Base-by-base conservation (phyloP, 2,113 vertebrate species). In the Cromileptes altivelis region DNA sequence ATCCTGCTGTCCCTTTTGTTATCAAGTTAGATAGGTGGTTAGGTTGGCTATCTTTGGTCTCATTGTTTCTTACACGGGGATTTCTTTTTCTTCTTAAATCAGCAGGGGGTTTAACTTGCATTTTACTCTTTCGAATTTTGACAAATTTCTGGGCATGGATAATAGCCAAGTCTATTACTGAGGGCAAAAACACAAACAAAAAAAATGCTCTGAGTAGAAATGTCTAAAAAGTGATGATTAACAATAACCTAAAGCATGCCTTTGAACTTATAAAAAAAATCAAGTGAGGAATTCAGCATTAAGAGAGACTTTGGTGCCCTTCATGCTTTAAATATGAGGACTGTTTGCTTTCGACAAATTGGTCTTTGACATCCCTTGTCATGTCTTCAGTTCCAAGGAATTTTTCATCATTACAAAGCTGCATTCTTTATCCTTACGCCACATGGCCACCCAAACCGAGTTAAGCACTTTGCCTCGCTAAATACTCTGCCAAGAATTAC, bases 391-490 rank as follows among this genome's bases (percentile, higher is more conserved):
- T 87, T 81, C 75, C 50, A 89, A 80, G 77, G 85, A 85, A 73
- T 93, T 89, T 92, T 80, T 85, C 79, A 85, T 85, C 65, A 75
- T 85, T 60, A 86, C 74, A 83, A 84, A 78, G 78, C 52, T 25
- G 58, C 75, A 74, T 84, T 88, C 64, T 76, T 60, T 77, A 75
- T 63, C 73, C 65, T 62, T 18, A 42, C 12, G 13, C 81, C 40
- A 70, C 73, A 90, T 63, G 75, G 77, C 81, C 62, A 82, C 83
- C 89, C 81, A 84, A 88, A 91, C 58, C 84, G 73, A 93, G 91
- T 94, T 94, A 93, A 95, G 92, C 93, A 91, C 91, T 93, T 88
- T 86, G 80, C 87, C 84, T 90, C 45, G 63, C 52, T 88, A 94
- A 94, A 91, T 91, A 89, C 88, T 88, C 85, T 70, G 78, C 69